A percentile compares a stretch with the other conserved stretches of the same genome.
Conservation (phyloP, 2,113 vertebrate genomes). For the Aegithalos caudatus region DNA sequence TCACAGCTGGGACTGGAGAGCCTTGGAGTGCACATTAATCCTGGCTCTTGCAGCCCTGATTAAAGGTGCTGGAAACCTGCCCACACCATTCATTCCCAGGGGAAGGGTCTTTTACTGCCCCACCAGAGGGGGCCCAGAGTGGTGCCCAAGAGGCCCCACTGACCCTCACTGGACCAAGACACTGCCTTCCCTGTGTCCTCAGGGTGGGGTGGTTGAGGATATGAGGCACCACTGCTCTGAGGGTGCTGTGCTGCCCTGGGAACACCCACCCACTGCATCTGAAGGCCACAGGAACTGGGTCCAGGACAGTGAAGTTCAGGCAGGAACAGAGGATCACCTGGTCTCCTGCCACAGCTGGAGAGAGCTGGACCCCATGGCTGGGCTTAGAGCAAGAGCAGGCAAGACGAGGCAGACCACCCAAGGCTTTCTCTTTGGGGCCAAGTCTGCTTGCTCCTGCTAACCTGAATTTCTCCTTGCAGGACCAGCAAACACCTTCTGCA, state of each 20-base stretch:
- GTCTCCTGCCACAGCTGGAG: not conserved
- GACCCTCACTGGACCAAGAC: rapidly evolving
- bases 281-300: not conserved
- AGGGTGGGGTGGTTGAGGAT: not conserved
- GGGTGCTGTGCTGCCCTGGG: not conserved
- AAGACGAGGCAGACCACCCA: not conserved
- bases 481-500: not conserved
- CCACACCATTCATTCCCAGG: not conserved
- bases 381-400: not conserved
- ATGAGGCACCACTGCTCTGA: not conserved
- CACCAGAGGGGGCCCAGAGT: not conserved
- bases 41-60: conserved; percentile 20
- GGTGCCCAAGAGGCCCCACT: not conserved
- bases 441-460: not conserved
- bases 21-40: conserved; percentile 58
- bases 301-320: not conserved
- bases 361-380: not conserved
- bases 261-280: not conserved
- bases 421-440: not conserved
- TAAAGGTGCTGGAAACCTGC: conserved; percentile 30
- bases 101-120: not conserved
- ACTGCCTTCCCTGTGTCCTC: rapidly evolving
- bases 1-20: conserved; percentile 59
- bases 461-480: not conserved
- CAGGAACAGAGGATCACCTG: not conserved